phyloP scores from a whole-genome alignment of 2,888 invertebrate genomes.

The Augiades crinisus region DNA sequence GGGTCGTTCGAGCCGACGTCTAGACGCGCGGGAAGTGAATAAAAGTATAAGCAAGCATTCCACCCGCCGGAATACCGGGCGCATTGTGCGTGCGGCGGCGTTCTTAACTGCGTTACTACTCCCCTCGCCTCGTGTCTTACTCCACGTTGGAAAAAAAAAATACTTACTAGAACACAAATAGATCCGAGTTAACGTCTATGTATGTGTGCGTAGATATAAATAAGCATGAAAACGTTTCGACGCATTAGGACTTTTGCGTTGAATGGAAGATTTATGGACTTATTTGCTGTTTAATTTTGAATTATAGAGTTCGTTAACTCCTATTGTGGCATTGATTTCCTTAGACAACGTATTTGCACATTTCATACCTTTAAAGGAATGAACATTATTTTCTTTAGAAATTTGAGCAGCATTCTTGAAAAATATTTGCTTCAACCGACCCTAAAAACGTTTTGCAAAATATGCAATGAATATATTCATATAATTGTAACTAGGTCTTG shows the following conservation, averaged over 20 bases:
- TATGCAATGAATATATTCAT: too few relatives aligned
- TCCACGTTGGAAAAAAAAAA: conserved; percentile 7
- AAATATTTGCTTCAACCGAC: too few relatives aligned
- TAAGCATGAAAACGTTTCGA: too few relatives aligned
- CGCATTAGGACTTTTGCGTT: conserved; percentile 29
- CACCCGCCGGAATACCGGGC: conserved; percentile 44
- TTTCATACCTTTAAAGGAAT: too few relatives aligned
- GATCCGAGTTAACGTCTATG: conserved; percentile 16
- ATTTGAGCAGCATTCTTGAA: too few relatives aligned
- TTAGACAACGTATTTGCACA: too few relatives aligned
- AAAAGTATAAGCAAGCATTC: conserved; percentile 63
- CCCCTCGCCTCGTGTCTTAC: conserved; percentile 6
- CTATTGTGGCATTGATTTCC: too few relatives aligned
- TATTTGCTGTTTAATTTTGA: conserved; percentile 3
- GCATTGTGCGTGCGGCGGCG: conserved; percentile 42
- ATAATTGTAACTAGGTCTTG: too few relatives aligned
- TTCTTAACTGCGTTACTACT: conserved; percentile 29
- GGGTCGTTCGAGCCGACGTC: conserved; percentile 41
- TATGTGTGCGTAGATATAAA: neutral
- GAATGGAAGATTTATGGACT: conserved; percentile 35
- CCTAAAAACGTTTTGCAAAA: too few relatives aligned
- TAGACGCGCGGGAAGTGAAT: conserved; percentile 72
- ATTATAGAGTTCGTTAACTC: too few relatives aligned
- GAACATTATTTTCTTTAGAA: too few relatives aligned
- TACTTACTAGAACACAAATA: conserved; percentile 26